Conservation (phyloP, 2,113 vertebrate genomes). For the Beaufortia kweichowensis region DNA sequence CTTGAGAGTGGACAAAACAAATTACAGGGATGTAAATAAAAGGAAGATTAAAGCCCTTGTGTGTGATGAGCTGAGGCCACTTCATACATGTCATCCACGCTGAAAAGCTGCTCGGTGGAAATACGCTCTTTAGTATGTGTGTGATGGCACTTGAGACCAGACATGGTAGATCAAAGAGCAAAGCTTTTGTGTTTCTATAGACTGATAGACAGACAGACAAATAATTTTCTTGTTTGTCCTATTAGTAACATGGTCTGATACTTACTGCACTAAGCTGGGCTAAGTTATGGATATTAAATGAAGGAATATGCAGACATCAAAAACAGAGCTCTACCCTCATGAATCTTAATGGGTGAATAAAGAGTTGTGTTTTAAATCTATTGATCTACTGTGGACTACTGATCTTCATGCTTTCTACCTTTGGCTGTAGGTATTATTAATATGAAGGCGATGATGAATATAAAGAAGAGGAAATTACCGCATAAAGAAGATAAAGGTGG, state of each 20-base stretch:
- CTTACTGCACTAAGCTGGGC: not conserved
- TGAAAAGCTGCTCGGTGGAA: not conserved
- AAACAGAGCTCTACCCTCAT: slow-evolving; percentile 58
- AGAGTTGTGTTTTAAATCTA: too few relatives aligned
- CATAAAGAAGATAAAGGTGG: slow-evolving; percentile 63
- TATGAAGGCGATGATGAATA: slow-evolving; percentile 62
- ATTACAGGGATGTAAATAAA: slow-evolving; percentile 49
- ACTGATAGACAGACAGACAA: too few relatives aligned
- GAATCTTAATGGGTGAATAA: slow-evolving; percentile 56
- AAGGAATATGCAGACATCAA: not conserved
- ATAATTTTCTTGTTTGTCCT: too few relatives aligned
- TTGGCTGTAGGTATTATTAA: slow-evolving; percentile 61
- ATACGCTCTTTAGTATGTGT: not conserved
- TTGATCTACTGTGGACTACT: too few relatives aligned
- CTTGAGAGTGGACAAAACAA: slow-evolving; percentile 46
- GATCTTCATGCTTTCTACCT: not conserved
- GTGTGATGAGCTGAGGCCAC: slow-evolving; percentile 8
- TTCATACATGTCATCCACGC: slow-evolving; percentile 8
- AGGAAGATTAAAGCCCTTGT: slow-evolving; percentile 25
- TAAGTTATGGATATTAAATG: too few relatives aligned
- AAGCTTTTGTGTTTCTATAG: not conserved
- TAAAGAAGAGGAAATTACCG: slow-evolving; percentile 58
- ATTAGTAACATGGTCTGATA: too few relatives aligned
- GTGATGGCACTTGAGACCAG: not conserved
- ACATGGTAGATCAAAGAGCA: not conserved